phyloP scores from a whole-genome alignment of 1,140 invertebrate genomes.

The Drosophila eugracilis region DNA sequence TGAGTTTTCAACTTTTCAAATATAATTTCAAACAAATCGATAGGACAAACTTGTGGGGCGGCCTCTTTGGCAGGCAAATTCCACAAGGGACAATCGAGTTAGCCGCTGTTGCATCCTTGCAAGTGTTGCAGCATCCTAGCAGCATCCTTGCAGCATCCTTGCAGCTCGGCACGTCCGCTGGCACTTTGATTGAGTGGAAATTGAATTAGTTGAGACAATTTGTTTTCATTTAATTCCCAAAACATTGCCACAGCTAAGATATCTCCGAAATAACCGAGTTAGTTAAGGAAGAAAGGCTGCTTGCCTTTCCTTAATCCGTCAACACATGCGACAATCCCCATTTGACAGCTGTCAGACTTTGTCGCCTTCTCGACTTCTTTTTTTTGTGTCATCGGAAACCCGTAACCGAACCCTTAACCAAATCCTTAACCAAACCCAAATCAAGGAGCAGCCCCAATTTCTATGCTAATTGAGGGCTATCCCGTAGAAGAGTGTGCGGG shows the following conservation, averaged over 20 bases:
- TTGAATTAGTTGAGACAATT: slow-evolving; percentile 72
- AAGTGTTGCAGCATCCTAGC: too few species aligned
- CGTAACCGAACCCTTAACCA: neutral
- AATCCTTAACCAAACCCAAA: slow-evolving; percentile 39
- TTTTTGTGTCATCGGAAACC: slow-evolving; percentile 3
- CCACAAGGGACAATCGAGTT: slow-evolving; percentile 66
- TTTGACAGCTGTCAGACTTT: slow-evolving; percentile 52
- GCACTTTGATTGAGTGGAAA: slow-evolving; percentile 69
- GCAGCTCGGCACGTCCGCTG: slow-evolving; percentile 34
- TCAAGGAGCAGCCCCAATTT: slow-evolving; percentile 68
- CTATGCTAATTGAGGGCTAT: slow-evolving; percentile 74
- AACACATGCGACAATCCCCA: slow-evolving; percentile 38
- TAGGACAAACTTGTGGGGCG: slow-evolving; percentile 66
- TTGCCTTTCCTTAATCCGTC: slow-evolving; percentile 48
- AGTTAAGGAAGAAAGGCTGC: slow-evolving; percentile 1
- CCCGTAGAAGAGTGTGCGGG: slow-evolving; percentile 17
- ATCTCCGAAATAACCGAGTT: slow-evolving; percentile 1
- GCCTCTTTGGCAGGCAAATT: slow-evolving; percentile 48
- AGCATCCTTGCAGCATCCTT: too few species aligned
- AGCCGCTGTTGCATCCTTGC: slow-evolving; percentile 29
- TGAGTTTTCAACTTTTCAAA: slow-evolving; percentile 77
- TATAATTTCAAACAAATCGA: slow-evolving; percentile 78
- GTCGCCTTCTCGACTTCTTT: slow-evolving; percentile 10
- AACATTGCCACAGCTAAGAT: slow-evolving; percentile 29
- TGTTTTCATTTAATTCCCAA: slow-evolving; percentile 68